Percentiles rank a stretch among this genome's conserved stretches.
These are phyloP conservation scores for Theretra japonica DNA, from an alignment of 2,888 invertebrate species.

Conservation along the genomic window DNA sequence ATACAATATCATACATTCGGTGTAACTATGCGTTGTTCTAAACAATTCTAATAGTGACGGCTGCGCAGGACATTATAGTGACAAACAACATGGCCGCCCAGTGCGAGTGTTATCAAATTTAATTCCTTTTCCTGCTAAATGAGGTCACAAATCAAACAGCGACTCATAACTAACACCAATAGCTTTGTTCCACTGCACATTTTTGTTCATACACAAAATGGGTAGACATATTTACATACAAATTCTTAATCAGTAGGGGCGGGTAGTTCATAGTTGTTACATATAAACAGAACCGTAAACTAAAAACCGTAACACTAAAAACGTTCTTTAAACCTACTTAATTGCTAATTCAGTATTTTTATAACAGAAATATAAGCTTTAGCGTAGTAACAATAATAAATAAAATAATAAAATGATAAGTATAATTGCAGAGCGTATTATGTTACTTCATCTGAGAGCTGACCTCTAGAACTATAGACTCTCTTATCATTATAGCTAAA, in stretches of 20 bases:
- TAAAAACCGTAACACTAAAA: background rate
- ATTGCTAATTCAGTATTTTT: background rate
- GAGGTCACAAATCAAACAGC: constrained; percentile 78
- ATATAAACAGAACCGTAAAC: background rate
- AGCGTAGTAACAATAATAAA: constrained; percentile 8
- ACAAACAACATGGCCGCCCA: constrained; percentile 62
- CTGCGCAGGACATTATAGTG: constrained; percentile 44
- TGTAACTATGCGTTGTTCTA: constrained; percentile 2
- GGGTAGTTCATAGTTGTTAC: background rate
- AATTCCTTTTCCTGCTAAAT: constrained; percentile 81
- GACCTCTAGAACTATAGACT: constrained; percentile 29
- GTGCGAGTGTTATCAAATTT: constrained; percentile 73
- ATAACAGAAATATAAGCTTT: constrained; percentile 14
- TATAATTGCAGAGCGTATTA: constrained; percentile 49
- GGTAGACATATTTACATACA: background rate
- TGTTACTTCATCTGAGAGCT: constrained; percentile 14
- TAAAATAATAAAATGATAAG: constrained; percentile 29
- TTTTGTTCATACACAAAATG: background rate
- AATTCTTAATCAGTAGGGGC: background rate
- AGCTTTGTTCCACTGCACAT: constrained; percentile 35
- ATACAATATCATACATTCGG: background rate
- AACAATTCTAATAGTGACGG: constrained; percentile 33
- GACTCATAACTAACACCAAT: constrained; percentile 56
- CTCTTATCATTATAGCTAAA: constrained; percentile 24
- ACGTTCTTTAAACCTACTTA: no score